Evolutionary conservation across 2,797 vertebrate genomes (phyloP).

Genomic region (Manis javanica): DNA sequence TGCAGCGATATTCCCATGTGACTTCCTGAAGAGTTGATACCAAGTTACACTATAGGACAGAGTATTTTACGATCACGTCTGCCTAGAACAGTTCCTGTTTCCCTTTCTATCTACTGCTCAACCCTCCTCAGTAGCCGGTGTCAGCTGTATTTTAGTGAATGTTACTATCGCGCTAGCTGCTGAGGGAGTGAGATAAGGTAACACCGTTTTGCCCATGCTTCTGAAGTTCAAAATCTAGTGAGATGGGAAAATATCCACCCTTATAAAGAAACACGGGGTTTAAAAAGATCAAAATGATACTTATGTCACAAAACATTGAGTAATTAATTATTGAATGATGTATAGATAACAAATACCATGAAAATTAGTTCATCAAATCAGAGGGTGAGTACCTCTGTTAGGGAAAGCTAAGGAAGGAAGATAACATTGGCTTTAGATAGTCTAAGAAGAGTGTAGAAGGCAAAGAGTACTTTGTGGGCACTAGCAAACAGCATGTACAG

Average conservation of each 20-base stretch:
- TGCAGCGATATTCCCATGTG: neutral
- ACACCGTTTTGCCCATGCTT: neutral
- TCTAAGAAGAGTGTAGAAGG: neutral
- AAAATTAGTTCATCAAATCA: conserved; percentile 2
- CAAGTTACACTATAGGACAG: neutral
- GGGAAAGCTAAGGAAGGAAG: neutral
- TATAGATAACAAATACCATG: neutral
- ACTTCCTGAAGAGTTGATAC: neutral
- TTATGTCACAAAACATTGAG: neutral
- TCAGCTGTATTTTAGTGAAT: neutral
- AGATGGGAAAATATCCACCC: neutral
- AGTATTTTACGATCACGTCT: neutral
- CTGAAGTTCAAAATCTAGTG: conserved; percentile 28
- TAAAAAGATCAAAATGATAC: neutral
- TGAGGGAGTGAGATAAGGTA: neutral
- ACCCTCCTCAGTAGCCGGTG: neutral
- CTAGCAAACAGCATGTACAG: no score
- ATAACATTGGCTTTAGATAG: neutral
- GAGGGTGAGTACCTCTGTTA: neutral
- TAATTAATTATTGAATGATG: conserved; percentile 19
- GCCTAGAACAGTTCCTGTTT: neutral
- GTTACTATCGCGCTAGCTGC: neutral
- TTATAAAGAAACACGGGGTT: neutral
- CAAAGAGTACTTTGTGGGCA: neutral
- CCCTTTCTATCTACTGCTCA: neutral